Evolutionary conservation across 2,797 vertebrate species (phyloP).

Genomic region (Cyclopterus lumpus): DNA sequence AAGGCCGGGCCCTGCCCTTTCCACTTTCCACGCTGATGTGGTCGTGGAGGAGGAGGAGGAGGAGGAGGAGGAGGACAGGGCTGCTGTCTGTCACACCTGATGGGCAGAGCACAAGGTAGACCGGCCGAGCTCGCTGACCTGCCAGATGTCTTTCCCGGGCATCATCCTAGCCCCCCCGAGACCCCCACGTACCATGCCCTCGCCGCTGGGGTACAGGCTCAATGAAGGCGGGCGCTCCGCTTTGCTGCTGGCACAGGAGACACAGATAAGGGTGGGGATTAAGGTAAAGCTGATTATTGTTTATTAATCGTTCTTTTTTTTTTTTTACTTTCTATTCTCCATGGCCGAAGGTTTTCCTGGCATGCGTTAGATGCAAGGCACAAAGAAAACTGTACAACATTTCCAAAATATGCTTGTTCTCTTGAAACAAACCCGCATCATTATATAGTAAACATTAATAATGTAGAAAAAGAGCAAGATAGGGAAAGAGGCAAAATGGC

Average conservation of each 20-base stretch:
- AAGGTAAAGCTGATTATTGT: constrained; percentile 8
- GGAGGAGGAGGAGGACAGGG: constrained; percentile 49
- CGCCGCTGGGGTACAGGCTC: constrained; percentile 93
- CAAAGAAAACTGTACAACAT: not conserved
- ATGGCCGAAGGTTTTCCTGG: not conserved
- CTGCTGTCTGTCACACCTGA: constrained; percentile 91
- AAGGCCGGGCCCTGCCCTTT: constrained; percentile 60
- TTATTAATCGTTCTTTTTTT: not conserved
- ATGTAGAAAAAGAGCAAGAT: not conserved
- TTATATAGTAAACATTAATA: not conserved
- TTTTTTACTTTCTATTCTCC: not conserved
- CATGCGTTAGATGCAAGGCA: constrained; percentile 28
- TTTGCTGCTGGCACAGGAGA: constrained; percentile 85
- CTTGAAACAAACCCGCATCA: not conserved
- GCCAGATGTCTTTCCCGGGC: constrained; percentile 94
- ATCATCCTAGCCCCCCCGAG: constrained; percentile 93
- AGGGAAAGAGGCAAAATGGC: not conserved
- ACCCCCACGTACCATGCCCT: constrained; percentile 97
- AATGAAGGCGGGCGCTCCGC: constrained; percentile 95
- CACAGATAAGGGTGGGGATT: constrained; percentile 40
- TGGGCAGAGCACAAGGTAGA: constrained; percentile 92
- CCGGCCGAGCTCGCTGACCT: constrained; percentile 93
- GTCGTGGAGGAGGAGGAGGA: constrained; percentile 47
- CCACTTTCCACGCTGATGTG: constrained; percentile 49
- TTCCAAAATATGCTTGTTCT: not conserved